Evolutionary conservation across 2,888 invertebrate species (phyloP).

Genomic region (Bibio marci): DNA sequence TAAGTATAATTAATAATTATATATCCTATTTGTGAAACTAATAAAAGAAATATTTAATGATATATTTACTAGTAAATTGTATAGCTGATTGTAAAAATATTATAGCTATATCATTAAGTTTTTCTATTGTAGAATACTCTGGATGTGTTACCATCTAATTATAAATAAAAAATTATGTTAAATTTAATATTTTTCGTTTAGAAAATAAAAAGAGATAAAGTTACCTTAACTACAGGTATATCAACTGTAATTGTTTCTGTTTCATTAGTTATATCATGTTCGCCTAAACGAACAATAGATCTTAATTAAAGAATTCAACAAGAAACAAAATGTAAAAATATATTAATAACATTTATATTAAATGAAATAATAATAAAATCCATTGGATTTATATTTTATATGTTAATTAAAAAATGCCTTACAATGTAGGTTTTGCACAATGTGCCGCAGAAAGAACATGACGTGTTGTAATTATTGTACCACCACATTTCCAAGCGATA

Average conservation of each 20-base stretch:
- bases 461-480: slow-evolving; percentile 42
- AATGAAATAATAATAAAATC: neutral
- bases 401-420: slow-evolving; percentile 12
- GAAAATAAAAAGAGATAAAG: too few relatives aligned
- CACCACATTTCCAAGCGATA: slow-evolving; percentile 30
- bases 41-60: too few relatives aligned
- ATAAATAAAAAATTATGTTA: too few relatives aligned
- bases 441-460: slow-evolving; percentile 51
- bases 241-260: slow-evolving; percentile 39
- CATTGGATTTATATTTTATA: neutral
- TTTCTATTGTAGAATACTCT: slow-evolving; percentile 38
- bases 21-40: too few relatives aligned
- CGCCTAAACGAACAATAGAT: slow-evolving; percentile 55
- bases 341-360: too few relatives aligned
- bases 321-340: slow-evolving; percentile 1
- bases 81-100: slow-evolving; percentile 41
- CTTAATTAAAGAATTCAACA: slow-evolving; percentile 25
- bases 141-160: slow-evolving; percentile 42
- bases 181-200: too few relatives aligned
- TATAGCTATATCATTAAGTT: slow-evolving; percentile 64
- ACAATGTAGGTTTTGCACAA: slow-evolving; percentile 21
- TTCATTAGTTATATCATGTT: slow-evolving; percentile 48
- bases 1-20: neutral
- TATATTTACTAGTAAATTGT: slow-evolving; percentile 33
- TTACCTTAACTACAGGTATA: slow-evolving; percentile 33